Percentiles rank a stretch among this genome's conserved stretches.
Conservation (phyloP, 2,888 invertebrate species). For the Andrena marginata region DNA sequence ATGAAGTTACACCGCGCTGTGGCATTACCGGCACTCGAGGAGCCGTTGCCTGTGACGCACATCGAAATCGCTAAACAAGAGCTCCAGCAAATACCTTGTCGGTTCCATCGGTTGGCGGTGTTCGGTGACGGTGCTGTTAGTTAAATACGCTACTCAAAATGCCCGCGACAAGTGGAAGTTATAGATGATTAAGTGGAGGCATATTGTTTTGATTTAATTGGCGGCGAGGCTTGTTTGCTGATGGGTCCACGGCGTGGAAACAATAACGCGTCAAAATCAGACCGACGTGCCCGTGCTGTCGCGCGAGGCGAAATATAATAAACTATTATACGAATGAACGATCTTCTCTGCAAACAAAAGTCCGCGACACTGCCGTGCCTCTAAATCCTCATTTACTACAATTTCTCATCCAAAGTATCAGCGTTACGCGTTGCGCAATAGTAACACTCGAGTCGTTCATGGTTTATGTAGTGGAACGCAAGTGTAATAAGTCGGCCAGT, state of each 20-base stretch:
- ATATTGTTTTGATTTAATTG: conserved; percentile 48
- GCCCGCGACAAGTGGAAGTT: conserved; percentile 36
- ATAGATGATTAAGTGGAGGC: conserved; percentile 36
- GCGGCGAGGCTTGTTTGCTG: conserved; percentile 1
- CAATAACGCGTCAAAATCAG: conserved; percentile 39
- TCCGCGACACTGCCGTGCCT: neutral
- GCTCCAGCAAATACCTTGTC: conserved; percentile 6
- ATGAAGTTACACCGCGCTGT: neutral
- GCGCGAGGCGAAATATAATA: neutral
- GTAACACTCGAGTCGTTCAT: neutral
- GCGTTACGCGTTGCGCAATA: neutral
- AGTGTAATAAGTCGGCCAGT: neutral
- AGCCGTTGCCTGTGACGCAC: neutral
- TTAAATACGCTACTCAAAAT: conserved; percentile 18
- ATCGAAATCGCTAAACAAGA: neutral
- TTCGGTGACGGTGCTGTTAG: neutral
- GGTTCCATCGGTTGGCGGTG: neutral
- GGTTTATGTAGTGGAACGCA: neutral
- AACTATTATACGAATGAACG: conserved; percentile 1
- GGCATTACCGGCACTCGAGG: conserved; percentile 2
- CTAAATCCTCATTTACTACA: no score
- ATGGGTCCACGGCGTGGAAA: conserved; percentile 21
- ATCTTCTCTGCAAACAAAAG: neutral
- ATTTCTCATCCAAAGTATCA: no score
- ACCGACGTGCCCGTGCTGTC: neutral